A percentile compares a stretch with the other conserved stretches of the same genome.
Conservation (phyloP, 2,113 vertebrate species). For the Ranitomeya imitator region DNA sequence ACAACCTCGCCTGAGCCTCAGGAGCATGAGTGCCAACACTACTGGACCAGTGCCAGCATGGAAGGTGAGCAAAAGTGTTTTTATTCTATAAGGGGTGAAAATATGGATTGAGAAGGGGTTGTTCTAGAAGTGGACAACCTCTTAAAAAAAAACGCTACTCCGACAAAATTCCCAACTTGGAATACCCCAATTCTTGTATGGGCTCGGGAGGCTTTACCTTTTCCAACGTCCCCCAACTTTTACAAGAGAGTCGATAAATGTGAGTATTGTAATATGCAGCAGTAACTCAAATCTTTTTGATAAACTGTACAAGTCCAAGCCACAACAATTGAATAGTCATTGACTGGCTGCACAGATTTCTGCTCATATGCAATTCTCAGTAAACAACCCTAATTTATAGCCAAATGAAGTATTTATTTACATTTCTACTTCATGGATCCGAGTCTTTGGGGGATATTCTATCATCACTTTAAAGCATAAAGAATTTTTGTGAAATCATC, state of each 20-base stretch:
- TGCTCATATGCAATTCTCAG: neutral
- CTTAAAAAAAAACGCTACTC: too few species aligned
- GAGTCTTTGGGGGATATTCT: neutral
- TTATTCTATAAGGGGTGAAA: too few species aligned
- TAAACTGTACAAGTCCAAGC: neutral
- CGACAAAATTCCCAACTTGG: too few species aligned
- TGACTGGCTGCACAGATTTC: neutral
- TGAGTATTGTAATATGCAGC: neutral
- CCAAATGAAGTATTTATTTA: neutral
- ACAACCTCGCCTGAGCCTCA: too few species aligned
- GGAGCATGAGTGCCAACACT: too few species aligned
- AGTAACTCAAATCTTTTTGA: neutral
- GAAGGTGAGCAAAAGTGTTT: too few species aligned
- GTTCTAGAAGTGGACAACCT: too few species aligned
- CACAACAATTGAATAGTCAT: neutral
- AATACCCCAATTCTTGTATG: too few species aligned
- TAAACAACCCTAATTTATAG: neutral
- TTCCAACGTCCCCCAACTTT: too few species aligned
- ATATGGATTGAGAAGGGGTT: too few species aligned
- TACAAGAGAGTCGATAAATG: neutral
- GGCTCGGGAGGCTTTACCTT: too few species aligned
- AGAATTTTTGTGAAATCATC: constrained; percentile 15
- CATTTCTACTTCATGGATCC: neutral
- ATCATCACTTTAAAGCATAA: neutral
- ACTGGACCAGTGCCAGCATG: too few species aligned